Conservation (phyloP, 2,113 vertebrate genomes). For the Raja brachyura region DNA sequence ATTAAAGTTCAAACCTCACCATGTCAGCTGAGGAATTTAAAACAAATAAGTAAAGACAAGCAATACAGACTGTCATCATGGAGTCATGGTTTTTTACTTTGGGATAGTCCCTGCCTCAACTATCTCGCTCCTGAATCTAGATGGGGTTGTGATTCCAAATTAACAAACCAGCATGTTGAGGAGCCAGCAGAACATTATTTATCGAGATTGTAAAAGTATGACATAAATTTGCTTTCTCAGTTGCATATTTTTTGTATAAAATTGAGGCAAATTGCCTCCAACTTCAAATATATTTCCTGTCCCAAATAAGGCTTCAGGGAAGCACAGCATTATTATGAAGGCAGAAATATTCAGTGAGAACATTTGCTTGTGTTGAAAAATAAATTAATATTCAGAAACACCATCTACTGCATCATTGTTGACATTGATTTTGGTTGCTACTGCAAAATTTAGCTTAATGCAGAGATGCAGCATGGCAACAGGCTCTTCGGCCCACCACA, state of each 20-base stretch:
- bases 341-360: background rate
- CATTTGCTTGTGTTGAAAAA: background rate
- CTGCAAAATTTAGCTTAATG: too few relatives aligned
- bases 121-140: too few relatives aligned
- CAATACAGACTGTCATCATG: too few relatives aligned
- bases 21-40: too few relatives aligned
- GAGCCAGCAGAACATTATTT: background rate
- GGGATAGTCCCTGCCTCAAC: too few relatives aligned
- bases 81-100: too few relatives aligned
- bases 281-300: background rate
- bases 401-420: too few relatives aligned
- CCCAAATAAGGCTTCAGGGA: background rate
- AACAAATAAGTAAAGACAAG: too few relatives aligned
- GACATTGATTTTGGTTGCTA: too few relatives aligned
- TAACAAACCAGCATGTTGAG: background rate
- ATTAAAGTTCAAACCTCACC: too few relatives aligned
- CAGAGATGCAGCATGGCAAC: too few relatives aligned
- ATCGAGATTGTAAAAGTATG: background rate
- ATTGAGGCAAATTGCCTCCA: background rate
- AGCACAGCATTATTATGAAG: background rate
- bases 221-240: background rate
- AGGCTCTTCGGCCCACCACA: too few relatives aligned
- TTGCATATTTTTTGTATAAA: background rate
- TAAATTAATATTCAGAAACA: background rate
- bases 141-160: background rate